Conservation (phyloP, 1,140 invertebrate genomes). For the Eueides isabella region DNA sequence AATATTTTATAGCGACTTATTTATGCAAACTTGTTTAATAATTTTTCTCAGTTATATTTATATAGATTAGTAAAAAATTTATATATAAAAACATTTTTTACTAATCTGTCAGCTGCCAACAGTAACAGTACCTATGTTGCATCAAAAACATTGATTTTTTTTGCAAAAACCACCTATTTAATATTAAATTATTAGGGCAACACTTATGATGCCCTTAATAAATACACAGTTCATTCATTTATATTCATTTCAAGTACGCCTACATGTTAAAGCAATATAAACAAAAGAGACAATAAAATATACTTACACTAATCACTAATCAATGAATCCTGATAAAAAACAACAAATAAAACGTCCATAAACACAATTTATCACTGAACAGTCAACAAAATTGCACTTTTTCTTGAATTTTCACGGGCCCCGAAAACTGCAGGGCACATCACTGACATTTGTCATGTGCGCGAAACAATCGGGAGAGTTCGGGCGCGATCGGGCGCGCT, state of each 20-base stretch:
- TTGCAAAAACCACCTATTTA: not conserved
- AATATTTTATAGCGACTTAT: not conserved
- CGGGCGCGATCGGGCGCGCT: slow-evolving; percentile 48
- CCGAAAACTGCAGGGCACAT: slow-evolving; percentile 69
- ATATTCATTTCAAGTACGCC: not conserved
- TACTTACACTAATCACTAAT: slow-evolving; percentile 65
- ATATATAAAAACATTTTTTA: not conserved
- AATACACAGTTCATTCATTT: not conserved
- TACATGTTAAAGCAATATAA: not conserved
- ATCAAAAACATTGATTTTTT: slow-evolving; percentile 34
- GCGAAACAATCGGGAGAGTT: slow-evolving; percentile 50
- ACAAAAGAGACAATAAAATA: not conserved
- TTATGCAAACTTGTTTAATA: not conserved
- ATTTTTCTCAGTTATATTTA: not conserved
- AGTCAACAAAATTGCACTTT: slow-evolving; percentile 58
- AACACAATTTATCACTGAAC: slow-evolving; percentile 46
- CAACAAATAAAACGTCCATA: slow-evolving; percentile 44
- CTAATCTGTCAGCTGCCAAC: not conserved
- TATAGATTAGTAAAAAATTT: too few species aligned
- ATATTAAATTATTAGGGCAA: not conserved
- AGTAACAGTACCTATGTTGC: slow-evolving; percentile 5
- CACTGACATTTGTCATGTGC: slow-evolving; percentile 78
- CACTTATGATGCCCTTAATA: not conserved
- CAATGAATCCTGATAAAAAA: slow-evolving; percentile 34
- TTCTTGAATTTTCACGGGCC: slow-evolving; percentile 65